A percentile compares a stretch with the other conserved stretches of the same genome.
Conservation (phyloP, 2,113 vertebrate species). For the Crocuta crocuta region DNA sequence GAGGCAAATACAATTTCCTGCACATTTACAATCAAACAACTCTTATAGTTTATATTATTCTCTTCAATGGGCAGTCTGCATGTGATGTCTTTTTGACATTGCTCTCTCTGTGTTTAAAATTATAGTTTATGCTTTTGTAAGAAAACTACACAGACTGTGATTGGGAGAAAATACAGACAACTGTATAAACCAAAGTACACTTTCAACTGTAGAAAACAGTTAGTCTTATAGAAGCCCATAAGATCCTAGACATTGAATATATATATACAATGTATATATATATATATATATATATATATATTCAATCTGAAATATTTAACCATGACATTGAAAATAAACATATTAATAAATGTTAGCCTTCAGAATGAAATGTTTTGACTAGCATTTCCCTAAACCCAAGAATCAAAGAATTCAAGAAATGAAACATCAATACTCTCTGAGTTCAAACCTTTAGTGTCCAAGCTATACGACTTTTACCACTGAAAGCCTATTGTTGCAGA, state of each 20-base stretch:
- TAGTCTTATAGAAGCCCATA: neutral
- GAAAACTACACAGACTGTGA: neutral
- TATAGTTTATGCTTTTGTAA: constrained; percentile 42
- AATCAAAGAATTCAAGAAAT: neutral
- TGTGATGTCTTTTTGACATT: constrained; percentile 12
- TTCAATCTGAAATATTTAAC: neutral
- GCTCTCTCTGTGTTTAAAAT: constrained; percentile 25
- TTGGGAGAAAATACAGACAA: neutral
- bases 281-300: neutral
- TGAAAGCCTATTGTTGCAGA: neutral
- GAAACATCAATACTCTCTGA: neutral
- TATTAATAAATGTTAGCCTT: neutral
- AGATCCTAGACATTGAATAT: neutral
- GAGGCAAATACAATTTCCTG: constrained; percentile 57
- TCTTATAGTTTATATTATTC: constrained; percentile 15
- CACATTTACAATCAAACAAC: constrained; percentile 42
- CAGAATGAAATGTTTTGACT: neutral
- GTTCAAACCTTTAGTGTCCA: neutral
- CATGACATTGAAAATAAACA: neutral
- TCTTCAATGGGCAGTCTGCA: neutral
- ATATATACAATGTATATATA: neutral
- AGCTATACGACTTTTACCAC: neutral
- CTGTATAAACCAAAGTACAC: neutral
- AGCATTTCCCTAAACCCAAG: neutral
- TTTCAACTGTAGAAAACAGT: neutral